A percentile compares a stretch with the other conserved stretches of the same genome.
Evolutionary conservation across 2,888 invertebrate genomes (phyloP).

Genomic region (Apamea crenata): DNA sequence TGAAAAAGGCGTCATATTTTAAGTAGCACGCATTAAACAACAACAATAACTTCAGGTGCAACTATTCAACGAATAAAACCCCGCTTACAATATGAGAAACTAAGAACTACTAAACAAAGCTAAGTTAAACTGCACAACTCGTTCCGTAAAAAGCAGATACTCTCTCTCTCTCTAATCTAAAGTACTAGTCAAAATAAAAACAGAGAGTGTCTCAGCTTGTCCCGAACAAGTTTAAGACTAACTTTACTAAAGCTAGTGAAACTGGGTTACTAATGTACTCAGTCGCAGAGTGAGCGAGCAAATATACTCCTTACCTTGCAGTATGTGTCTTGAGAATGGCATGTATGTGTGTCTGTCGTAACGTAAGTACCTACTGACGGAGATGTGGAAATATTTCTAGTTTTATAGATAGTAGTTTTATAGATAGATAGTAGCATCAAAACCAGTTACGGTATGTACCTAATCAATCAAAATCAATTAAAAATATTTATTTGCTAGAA

Average conservation of each 20-base stretch:
- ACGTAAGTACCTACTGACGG: conserved; percentile 36
- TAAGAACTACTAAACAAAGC: not conserved
- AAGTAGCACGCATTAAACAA: not conserved
- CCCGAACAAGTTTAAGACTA: conserved; percentile 48
- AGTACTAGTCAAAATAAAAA: conserved; percentile 44
- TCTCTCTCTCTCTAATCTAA: conserved; percentile 30
- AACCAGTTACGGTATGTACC: not conserved
- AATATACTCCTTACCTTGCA: conserved; percentile 34
- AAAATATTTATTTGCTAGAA: too few relatives aligned
- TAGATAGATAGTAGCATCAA: too few relatives aligned
- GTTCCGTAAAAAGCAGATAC: conserved; percentile 21
- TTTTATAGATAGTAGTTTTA: too few relatives aligned
- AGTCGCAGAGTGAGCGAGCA: conserved; percentile 41
- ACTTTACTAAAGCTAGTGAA: conserved; percentile 50
- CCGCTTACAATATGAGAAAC: conserved; percentile 5
- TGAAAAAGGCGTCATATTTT: not conserved
- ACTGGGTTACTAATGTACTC: conserved; percentile 57
- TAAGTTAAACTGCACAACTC: conserved; percentile 7
- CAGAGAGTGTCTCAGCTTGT: conserved; percentile 43
- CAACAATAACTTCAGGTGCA: not conserved
- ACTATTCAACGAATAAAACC: not conserved
- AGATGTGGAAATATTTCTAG: not conserved
- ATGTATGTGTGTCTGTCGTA: conserved; percentile 28
- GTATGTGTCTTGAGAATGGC: conserved; percentile 14
- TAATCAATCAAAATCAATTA: too few relatives aligned